phyloP scores from a whole-genome alignment of 1,140 invertebrate genomes.

The Armadillidium nasatum region DNA sequence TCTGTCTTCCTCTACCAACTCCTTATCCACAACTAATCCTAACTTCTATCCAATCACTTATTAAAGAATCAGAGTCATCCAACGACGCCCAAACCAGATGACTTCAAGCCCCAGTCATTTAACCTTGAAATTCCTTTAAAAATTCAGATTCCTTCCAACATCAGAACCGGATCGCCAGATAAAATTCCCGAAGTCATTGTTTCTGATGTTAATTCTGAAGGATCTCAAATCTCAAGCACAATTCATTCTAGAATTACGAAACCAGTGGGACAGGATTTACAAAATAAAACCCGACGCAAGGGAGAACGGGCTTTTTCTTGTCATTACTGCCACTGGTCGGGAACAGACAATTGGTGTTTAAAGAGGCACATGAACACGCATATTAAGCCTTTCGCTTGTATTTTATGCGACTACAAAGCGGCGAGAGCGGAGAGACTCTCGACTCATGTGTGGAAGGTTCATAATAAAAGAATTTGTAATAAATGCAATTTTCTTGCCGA shows the following conservation, averaged over 20 bases:
- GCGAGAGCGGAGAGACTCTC: conserved; percentile 76
- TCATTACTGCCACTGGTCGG: conserved; percentile 82
- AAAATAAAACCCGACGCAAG: neutral
- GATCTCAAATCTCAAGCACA: neutral
- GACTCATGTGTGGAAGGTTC: conserved; percentile 82
- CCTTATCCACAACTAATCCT: conserved; percentile 28
- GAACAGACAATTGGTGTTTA: conserved; percentile 88
- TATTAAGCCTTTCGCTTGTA: conserved; percentile 81
- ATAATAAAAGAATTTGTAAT: conserved; percentile 80
- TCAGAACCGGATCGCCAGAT: neutral
- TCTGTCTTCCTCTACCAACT: conserved; percentile 18
- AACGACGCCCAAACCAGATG: conserved; percentile 16
- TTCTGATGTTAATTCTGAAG: neutral
- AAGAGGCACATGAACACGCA: conserved; percentile 87
- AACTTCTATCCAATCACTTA: conserved; percentile 25
- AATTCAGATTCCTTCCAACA: neutral
- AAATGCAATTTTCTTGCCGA: conserved; percentile 80
- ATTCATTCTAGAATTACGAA: too few species aligned
- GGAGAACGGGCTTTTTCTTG: conserved; percentile 64
- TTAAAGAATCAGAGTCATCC: conserved; percentile 49
- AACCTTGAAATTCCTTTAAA: neutral
- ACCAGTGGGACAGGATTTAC: too few species aligned
- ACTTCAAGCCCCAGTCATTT: conserved; percentile 33
- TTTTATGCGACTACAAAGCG: conserved; percentile 84
- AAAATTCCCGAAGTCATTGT: neutral